Percentiles rank a stretch among this genome's conserved stretches.
Conservation (phyloP, 2,888 invertebrate species). For the Operophtera brumata region DNA sequence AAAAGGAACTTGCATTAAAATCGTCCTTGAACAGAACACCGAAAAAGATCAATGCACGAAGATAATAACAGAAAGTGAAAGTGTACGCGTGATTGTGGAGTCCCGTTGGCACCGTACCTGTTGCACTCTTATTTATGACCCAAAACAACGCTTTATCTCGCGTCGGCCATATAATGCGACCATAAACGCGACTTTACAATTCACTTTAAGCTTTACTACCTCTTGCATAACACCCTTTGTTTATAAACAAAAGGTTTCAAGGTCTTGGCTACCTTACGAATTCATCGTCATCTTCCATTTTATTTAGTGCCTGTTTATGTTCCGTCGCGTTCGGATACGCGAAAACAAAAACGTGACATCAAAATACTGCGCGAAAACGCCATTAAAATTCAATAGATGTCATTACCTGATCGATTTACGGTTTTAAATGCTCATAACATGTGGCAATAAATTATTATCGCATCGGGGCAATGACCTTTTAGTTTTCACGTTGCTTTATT, state of each 20-base stretch:
- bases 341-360: conserved; percentile 27
- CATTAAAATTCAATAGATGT: conserved; percentile 56
- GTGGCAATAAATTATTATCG: conserved; percentile 52
- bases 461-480: conserved; percentile 39
- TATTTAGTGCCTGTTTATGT: conserved; percentile 59
- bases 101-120: conserved; percentile 77
- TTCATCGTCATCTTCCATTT: conserved; percentile 40
- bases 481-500: conserved; percentile 39
- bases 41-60: conserved; percentile 61
- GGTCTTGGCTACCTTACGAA: conserved; percentile 60
- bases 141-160: conserved; percentile 80
- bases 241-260: conserved; percentile 78
- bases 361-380: conserved; percentile 15
- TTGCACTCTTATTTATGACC: conserved; percentile 80
- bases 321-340: conserved; percentile 48
- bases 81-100: conserved; percentile 72
- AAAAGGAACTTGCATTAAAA: not conserved
- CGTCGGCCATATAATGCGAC: conserved; percentile 72
- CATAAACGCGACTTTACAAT: conserved; percentile 71
- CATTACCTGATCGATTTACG: conserved; percentile 32
- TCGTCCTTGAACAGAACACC: conserved; percentile 25
- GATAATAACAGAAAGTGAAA: conserved; percentile 75
- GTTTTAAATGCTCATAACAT: conserved; percentile 43
- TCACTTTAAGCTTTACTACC: conserved; percentile 56
- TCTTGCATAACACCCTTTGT: conserved; percentile 78